phyloP scores from a whole-genome alignment of 2,888 invertebrate genomes.

The Amiota mariae region DNA sequence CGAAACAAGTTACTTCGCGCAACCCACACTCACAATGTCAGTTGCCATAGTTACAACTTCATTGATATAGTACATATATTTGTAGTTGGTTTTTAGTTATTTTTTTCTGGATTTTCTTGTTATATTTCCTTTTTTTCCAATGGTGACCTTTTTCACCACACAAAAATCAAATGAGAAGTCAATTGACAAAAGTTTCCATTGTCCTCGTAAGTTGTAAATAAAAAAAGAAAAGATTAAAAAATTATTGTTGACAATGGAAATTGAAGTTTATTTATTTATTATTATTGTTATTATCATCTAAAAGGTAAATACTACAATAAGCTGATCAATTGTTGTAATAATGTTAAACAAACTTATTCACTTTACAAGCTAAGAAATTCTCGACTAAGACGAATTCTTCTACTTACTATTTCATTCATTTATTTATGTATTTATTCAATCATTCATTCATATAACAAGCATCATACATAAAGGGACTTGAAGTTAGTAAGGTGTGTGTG shows the following conservation, averaged over 20 bases:
- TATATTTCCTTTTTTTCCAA: not conserved
- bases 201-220: not conserved
- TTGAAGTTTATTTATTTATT: not conserved
- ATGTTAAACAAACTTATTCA: too few species aligned
- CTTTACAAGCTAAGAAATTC: too few species aligned
- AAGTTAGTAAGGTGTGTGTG: not conserved
- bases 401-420: too few species aligned
- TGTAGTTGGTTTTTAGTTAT: not conserved
- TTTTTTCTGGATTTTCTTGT: slow-evolving; percentile 29
- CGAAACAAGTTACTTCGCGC: not conserved
- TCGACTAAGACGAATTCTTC: too few species aligned
- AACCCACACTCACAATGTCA: not conserved
- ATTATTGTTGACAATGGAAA: not conserved
- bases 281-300: not conserved
- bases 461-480: too few species aligned
- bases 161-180: slow-evolving; percentile 64
- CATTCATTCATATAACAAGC: too few species aligned
- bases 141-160: slow-evolving; percentile 14
- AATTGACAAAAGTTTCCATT: slow-evolving; percentile 46
- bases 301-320: too few species aligned
- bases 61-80: not conserved
- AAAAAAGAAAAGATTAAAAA: slow-evolving; percentile 27
- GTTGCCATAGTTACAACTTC: not conserved
- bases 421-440: too few species aligned
- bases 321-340: too few species aligned